phyloP scores from a whole-genome alignment of 35 echinoderm and acorn worm species.

The Lytechinus pictus region DNA sequence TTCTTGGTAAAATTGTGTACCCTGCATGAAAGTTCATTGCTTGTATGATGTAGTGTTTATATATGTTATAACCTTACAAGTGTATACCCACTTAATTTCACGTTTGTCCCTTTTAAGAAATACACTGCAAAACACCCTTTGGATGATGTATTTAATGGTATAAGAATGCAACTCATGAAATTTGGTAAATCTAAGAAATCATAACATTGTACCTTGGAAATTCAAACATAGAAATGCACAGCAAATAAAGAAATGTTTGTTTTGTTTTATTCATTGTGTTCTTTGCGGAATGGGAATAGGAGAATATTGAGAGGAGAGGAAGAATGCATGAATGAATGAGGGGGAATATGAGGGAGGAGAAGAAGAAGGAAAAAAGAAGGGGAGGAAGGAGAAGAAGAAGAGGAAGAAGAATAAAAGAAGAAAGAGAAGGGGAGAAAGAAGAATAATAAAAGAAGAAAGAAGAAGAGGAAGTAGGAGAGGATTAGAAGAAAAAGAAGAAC shows the following conservation, averaged over 20 bases:
- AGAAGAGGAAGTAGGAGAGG: too few relatives aligned
- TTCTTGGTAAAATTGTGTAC: background rate
- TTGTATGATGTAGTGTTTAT: background rate
- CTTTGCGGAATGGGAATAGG: too few relatives aligned
- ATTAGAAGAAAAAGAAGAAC: too few relatives aligned
- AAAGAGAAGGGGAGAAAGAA: too few relatives aligned
- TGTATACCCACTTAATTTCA: background rate
- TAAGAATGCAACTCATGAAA: background rate
- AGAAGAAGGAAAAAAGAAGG: too few relatives aligned
- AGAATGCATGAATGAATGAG: too few relatives aligned
- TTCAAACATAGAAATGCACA: constrained; percentile 4
- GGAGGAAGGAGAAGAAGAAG: too few relatives aligned
- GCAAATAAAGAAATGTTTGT: background rate
- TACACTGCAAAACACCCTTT: background rate
- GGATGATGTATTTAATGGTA: background rate
- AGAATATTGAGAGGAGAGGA: too few relatives aligned
- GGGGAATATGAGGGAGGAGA: too few relatives aligned
- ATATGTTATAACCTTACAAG: background rate
- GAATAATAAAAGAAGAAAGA: too few relatives aligned
- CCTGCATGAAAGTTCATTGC: background rate
- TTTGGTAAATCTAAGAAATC: background rate
- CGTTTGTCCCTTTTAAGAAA: background rate
- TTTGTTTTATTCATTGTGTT: background rate
- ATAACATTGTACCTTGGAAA: background rate
- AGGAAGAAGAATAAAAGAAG: too few relatives aligned